These are phyloP conservation scores for Turnix velox DNA, from an alignment of 2,113 vertebrate species.

Conservation along the genomic window DNA sequence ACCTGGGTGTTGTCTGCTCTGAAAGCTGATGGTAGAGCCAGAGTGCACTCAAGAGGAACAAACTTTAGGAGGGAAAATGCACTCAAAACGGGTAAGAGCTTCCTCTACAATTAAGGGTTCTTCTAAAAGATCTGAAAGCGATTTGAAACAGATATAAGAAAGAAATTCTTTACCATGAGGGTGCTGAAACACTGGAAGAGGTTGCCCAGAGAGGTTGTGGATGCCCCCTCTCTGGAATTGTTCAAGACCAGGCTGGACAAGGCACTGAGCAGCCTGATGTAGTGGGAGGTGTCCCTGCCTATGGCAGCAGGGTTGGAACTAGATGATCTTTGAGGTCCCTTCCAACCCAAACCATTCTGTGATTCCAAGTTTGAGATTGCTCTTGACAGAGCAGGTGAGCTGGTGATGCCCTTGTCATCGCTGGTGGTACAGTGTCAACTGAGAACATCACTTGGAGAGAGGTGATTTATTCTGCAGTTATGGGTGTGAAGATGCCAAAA, in stretches of 20 bases:
- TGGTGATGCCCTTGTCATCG: not conserved
- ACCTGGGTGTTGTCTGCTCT: not conserved
- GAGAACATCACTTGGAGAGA: not conserved
- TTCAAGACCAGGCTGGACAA: too few relatives aligned
- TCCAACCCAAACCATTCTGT: too few relatives aligned
- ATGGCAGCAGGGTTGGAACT: too few relatives aligned
- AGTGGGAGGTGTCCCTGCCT: too few relatives aligned
- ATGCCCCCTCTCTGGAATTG: too few relatives aligned
- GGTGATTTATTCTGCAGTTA: not conserved
- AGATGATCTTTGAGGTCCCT: too few relatives aligned
- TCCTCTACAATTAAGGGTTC: not conserved
- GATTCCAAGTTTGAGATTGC: too few relatives aligned
- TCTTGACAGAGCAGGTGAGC: not conserved
- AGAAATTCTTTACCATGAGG: too few relatives aligned
- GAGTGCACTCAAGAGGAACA: not conserved
- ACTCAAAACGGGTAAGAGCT: not conserved
- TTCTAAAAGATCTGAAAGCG: not conserved
- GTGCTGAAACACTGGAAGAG: too few relatives aligned
- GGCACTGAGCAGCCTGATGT: too few relatives aligned
- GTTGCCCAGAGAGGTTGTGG: too few relatives aligned
- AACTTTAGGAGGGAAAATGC: not conserved
- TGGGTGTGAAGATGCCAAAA: accelerated
- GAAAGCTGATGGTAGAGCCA: not conserved
- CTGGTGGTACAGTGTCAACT: not conserved
- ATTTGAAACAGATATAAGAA: too few relatives aligned